Percentiles rank a stretch among this genome's conserved stretches.
phyloP scores from a whole-genome alignment of 2,888 invertebrate genomes.

The Leptinotarsa peninsularis region DNA sequence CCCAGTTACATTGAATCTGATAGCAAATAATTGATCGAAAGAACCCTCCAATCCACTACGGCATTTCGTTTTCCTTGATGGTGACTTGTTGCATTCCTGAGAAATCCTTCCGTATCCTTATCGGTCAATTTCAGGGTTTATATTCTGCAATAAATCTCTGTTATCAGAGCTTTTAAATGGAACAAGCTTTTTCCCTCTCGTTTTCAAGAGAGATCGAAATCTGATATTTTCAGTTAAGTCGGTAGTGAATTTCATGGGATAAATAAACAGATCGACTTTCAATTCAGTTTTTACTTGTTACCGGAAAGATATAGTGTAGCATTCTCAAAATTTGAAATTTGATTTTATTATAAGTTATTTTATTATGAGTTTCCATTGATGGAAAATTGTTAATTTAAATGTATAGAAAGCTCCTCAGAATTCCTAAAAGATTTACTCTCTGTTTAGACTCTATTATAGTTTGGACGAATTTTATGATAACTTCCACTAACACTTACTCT shows the following conservation, averaged over 20 bases:
- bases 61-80: slow-evolving; percentile 19
- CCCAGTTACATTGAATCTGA: slow-evolving; percentile 3
- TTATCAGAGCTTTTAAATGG: slow-evolving; percentile 22
- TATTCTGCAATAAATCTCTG: slow-evolving; percentile 17
- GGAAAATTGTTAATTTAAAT: no score
- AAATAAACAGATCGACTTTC: not conserved
- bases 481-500: no score
- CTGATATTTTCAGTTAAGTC: not conserved
- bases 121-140: not conserved
- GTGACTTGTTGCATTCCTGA: slow-evolving; percentile 25
- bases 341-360: no score
- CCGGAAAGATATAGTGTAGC: no score
- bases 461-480: no score
- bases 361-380: no score
- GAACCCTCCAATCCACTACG: slow-evolving; percentile 17
- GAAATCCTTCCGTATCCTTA: slow-evolving; percentile 14
- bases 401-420: no score
- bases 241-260: not conserved
- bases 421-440: no score
- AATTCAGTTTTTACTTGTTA: no score
- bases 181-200: slow-evolving; percentile 3
- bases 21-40: slow-evolving; percentile 12
- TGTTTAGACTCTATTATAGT: no score
- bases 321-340: no score
- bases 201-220: not conserved